Percentiles rank a stretch among this genome's conserved stretches.
Evolutionary conservation across 2,888 invertebrate genomes (phyloP).

Genomic region (Calliphora vomitoria): DNA sequence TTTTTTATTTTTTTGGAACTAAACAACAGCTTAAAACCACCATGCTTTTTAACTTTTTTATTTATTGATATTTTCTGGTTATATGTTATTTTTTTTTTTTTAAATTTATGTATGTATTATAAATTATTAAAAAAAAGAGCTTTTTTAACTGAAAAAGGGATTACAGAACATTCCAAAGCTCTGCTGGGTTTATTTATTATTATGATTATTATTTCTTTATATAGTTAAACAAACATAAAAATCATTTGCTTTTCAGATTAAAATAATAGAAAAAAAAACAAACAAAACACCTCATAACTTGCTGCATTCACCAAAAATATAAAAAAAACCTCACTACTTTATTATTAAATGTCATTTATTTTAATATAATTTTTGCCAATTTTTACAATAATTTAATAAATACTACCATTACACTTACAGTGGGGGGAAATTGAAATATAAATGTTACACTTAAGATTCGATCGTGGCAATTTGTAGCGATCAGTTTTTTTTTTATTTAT

Average conservation of each 20-base stretch:
- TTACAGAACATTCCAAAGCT: conserved; percentile 43
- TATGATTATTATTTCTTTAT: conserved; percentile 15
- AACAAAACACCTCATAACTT: conserved; percentile 72
- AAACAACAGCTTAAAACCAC: conserved; percentile 62
- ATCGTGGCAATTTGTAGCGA: background rate
- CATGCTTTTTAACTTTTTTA: conserved; percentile 55
- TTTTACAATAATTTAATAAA: conserved; percentile 20
- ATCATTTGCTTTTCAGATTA: conserved; percentile 61
- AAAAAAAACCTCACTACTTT: conserved; percentile 14
- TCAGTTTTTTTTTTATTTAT: background rate
- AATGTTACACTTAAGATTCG: too few species aligned
- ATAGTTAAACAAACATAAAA: conserved; percentile 23
- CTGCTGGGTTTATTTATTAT: conserved; percentile 32
- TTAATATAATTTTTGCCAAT: conserved; percentile 21
- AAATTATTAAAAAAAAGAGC: background rate
- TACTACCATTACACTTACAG: background rate
- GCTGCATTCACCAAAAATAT: conserved; percentile 64
- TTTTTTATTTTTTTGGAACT: conserved; percentile 38
- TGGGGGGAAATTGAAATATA: background rate
- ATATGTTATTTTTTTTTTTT: background rate
- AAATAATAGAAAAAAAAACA: conserved; percentile 34
- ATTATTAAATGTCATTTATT: conserved; percentile 21
- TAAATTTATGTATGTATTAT: conserved; percentile 2
- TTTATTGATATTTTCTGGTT: conserved; percentile 37
- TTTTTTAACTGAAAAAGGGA: conserved; percentile 40